phyloP scores from a whole-genome alignment of 2,113 vertebrate genomes.

The Panthera uncia region DNA sequence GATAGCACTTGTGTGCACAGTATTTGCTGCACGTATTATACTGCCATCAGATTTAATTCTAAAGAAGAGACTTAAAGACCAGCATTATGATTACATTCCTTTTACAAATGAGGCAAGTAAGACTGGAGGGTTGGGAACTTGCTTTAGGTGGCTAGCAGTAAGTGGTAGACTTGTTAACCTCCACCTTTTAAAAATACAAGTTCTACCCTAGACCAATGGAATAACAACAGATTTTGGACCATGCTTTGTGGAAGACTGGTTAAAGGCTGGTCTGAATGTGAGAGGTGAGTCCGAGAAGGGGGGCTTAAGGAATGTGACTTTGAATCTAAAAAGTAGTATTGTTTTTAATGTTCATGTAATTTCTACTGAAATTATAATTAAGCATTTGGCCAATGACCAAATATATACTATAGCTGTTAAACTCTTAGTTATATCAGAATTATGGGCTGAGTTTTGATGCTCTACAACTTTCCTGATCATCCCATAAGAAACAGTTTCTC shows the following conservation, averaged over 20 bases:
- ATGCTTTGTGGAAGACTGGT: background rate
- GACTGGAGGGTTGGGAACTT: background rate
- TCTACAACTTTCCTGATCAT: background rate
- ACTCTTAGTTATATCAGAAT: background rate
- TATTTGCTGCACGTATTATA: background rate
- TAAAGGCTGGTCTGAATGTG: background rate
- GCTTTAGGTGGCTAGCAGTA: background rate
- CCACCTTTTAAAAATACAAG: background rate
- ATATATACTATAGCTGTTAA: background rate
- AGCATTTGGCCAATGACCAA: background rate
- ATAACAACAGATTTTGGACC: background rate
- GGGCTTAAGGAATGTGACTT: background rate
- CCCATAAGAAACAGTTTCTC: background rate
- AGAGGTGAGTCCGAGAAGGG: background rate
- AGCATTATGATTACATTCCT: background rate
- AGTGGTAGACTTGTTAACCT: background rate
- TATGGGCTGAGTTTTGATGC: background rate
- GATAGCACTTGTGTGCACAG: background rate
- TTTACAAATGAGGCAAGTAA: background rate
- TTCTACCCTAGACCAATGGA: background rate
- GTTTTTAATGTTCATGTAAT: background rate
- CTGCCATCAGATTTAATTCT: background rate
- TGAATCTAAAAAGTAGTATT: background rate
- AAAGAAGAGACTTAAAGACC: background rate
- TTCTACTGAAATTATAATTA: background rate